Percentiles rank a stretch among this genome's conserved stretches.
Evolutionary conservation across 2,113 vertebrate species (phyloP).

Genomic region (Sapajus apella): DNA sequence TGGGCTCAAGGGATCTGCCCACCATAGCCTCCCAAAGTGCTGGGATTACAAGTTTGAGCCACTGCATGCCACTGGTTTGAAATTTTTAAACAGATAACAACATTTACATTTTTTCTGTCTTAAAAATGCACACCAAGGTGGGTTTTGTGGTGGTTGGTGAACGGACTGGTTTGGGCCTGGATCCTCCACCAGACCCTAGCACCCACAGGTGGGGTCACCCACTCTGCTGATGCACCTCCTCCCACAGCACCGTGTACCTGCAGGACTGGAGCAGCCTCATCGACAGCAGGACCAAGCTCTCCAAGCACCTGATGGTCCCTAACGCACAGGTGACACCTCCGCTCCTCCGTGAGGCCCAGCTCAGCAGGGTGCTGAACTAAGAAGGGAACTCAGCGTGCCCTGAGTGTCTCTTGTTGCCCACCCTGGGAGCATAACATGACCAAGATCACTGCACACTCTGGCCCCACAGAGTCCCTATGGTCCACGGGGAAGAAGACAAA

Average conservation of each 20-base stretch:
- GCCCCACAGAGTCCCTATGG: background rate
- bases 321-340: slow-evolving; percentile 86
- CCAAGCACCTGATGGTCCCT: slow-evolving; percentile 92
- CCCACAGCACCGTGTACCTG: slow-evolving; percentile 90
- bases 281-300: slow-evolving; percentile 85
- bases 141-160: background rate
- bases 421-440: background rate
- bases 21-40: too few relatives aligned
- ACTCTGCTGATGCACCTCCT: background rate
- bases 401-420: background rate
- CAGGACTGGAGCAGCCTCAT: slow-evolving; percentile 94
- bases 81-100: background rate
- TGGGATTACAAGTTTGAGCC: too few relatives aligned
- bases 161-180: background rate
- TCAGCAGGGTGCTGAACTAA: background rate
- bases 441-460: background rate
- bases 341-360: too few relatives aligned
- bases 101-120: background rate
- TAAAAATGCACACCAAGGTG: background rate
- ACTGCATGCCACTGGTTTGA: background rate
- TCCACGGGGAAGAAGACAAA: background rate
- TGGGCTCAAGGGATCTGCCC: too few relatives aligned
- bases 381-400: background rate
- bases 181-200: background rate
- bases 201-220: background rate